Base-by-base conservation (phyloP, 2,888 invertebrate species). In the Crioceris asparagi region DNA sequence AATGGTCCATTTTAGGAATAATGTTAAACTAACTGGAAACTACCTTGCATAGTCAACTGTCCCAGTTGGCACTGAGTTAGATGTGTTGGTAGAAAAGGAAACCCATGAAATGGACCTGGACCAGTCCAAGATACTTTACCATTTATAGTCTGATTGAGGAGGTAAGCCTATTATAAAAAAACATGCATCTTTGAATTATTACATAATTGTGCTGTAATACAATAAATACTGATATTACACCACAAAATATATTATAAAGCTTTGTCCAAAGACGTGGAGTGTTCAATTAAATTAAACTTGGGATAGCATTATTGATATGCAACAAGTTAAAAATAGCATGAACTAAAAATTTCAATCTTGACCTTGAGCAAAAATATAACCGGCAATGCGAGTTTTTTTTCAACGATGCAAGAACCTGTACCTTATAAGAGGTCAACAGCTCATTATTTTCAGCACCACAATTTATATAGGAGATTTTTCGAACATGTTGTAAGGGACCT, bases 401-500 rank as follows among this genome's bases (percentile, higher is more conserved):
- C n/a, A n/a, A n/a, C n/a, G n/a, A n/a, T n/a, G n/a, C 14, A 21
- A 32, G 10, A 30, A 23, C 29, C 17, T 25, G 39, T 48, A 64
- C 65, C 57, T 64, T 62, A 45, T 65, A 66, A 5, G 57, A 49
- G 41, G 50, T 53, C 39, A 65, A 49, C 32, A 60, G 42, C 29
- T 56, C 52, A n/a, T 51, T 58, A 38, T 59, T 55, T 17, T 54
- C 47, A 17, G 57, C 68, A 26, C 80, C 80, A 60, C 92, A 93
- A 44, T 86, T 81, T 12, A 92, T 71, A 35, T 73, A 73, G 33
- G 81, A 78, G 25, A 86, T 80, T 40, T 82, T 83, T 35, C 79
- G 74, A 1, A 93, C 75, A 56, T 87, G 84, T 7, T 85, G 81
- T 44, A 93, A 69, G 0, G 92, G 86, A 0, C 91, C 88, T 32